Evolutionary conservation across 2,797 vertebrate species (phyloP).

Genomic region (Gorsachius magnificus): DNA sequence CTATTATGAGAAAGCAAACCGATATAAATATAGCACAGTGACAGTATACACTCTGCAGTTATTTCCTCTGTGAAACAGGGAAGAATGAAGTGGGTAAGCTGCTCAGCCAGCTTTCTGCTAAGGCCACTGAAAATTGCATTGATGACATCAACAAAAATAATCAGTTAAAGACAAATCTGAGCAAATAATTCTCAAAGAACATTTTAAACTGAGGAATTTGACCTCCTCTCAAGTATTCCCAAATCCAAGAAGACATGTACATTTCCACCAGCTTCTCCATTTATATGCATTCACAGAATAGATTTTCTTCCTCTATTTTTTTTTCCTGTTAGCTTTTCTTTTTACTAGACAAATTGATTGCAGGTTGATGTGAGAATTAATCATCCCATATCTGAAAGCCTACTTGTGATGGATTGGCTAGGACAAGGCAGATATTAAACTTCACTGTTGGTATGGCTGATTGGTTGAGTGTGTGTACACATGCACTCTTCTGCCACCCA

Average conservation of each 20-base stretch:
- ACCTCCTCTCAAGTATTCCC: background rate
- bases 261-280: background rate
- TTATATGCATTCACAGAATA: background rate
- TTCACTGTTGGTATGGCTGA: background rate
- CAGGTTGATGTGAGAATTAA: background rate
- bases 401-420: background rate
- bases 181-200: background rate
- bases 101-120: constrained; percentile 40
- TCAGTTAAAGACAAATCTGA: background rate
- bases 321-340: background rate
- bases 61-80: constrained; percentile 32
- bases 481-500: background rate
- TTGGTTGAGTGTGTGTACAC: background rate
- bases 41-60: constrained; percentile 35
- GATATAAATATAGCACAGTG: constrained; percentile 45
- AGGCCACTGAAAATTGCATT: constrained; percentile 23
- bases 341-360: background rate
- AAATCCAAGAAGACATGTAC: background rate
- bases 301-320: background rate
- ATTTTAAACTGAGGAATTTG: background rate
- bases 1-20: constrained; percentile 49
- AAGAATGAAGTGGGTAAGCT: constrained; percentile 8
- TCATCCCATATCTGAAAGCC: background rate
- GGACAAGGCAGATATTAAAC: background rate
- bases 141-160: constrained; percentile 21